Base-by-base conservation (phyloP, 2,797 vertebrate genomes). In the Eulemur mongoz region DNA sequence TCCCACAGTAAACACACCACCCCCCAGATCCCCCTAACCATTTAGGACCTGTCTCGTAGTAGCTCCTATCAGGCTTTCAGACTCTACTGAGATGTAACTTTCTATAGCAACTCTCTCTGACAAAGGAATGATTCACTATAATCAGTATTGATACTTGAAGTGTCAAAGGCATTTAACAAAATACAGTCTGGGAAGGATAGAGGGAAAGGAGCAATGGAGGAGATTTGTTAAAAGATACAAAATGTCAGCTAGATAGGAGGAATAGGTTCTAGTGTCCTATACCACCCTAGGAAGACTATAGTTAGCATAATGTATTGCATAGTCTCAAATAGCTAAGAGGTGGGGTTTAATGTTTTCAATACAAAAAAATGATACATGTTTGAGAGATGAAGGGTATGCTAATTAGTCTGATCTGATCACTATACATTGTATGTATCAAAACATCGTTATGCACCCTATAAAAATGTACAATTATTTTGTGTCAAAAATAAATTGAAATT, bases 101-200 rank as follows among this genome's bases (percentile, higher is more conserved):
- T 67, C 67, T 67, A n/a, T 7, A 72, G 6, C 3, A 78, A 1
- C 22, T 25, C 95, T 91, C 40, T 78, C 38, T 76, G 9, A 89
- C 69, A 59, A 30, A 35, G 48, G 11, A 63, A 50, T 1, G 4
- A 59, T 1, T 57, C 23, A 73, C 61, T 78, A 92, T 52, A 78
- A 79, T 30, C 22, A 52, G 2, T n/a, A 50, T n/a, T 81, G 27
- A n/a, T 75, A 38, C 20, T 43, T 2, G 27, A 63, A 23, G 7
- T 67, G 25, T 91, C 76, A 81, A 81, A 76, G 2, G 3, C 43
- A 76, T 43, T n/a, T 89, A 85, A 52, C 7, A 65, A 27, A 92
- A 20, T 52, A 35, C 32, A 50, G 30, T 48, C 48, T 78, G 75
- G 48, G 20, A 52, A 78, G 20, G 20, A 12, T 23, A 32, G n/a